These are phyloP conservation scores for Promerops cafer DNA, from an alignment of 2,113 vertebrate genomes.

Conservation along the genomic window DNA sequence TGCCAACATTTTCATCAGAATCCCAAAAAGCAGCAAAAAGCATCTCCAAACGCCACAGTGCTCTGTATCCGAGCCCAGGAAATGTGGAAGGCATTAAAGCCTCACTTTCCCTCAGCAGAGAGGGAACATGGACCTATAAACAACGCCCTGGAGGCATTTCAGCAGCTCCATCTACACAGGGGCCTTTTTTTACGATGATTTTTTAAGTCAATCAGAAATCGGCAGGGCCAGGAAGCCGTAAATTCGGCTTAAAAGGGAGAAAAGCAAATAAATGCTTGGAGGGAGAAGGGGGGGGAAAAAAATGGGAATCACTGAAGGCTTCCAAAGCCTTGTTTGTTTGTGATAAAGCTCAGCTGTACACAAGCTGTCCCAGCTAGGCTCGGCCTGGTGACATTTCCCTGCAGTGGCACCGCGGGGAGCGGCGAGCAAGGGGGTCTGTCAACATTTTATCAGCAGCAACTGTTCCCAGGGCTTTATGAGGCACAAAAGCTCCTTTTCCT, in stretches of 20 bases:
- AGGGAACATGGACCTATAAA: conserved; percentile 56
- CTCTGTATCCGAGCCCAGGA: conserved; percentile 8
- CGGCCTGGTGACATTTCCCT: background rate
- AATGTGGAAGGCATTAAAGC: conserved; percentile 72
- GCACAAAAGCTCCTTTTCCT: conserved; percentile 39
- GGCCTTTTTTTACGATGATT: background rate
- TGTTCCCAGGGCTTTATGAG: background rate
- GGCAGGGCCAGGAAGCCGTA: conserved; percentile 57
- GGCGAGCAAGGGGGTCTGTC: conserved; percentile 15
- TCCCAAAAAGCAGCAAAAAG: conserved; percentile 34
- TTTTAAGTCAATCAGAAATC: conserved; percentile 51
- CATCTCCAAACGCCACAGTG: conserved; percentile 31
- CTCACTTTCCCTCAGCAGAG: conserved; percentile 68
- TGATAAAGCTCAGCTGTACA: conserved; percentile 33
- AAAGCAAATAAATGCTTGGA: conserved; percentile 27
- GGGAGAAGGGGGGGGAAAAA: accelerated
- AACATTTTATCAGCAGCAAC: conserved; percentile 35
- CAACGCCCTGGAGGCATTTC: conserved; percentile 61
- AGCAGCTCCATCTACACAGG: conserved; percentile 56
- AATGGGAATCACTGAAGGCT: background rate
- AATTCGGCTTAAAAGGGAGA: conserved; percentile 54
- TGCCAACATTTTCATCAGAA: background rate
- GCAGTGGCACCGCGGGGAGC: background rate
- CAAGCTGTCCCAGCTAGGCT: background rate
- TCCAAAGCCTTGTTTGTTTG: conserved; percentile 37